phyloP scores from a whole-genome alignment of 2,797 vertebrate species.

The Linurgus olivaceus region DNA sequence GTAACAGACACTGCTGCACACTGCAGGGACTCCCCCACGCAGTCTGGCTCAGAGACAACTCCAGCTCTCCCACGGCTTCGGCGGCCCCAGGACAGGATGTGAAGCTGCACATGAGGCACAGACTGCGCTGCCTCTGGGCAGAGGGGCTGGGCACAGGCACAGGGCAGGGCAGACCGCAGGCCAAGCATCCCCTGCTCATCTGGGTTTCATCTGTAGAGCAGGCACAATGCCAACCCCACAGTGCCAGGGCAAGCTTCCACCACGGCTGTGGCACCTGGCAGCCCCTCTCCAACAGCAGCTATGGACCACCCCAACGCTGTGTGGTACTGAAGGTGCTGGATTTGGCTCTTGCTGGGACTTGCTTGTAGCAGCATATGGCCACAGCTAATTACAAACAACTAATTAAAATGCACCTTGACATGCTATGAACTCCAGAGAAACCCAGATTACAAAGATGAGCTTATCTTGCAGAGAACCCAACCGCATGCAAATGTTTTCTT shows the following conservation, averaged over 20 bases:
- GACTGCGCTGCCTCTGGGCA: rapidly evolving
- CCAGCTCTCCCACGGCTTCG: not conserved
- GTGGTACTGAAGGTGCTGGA: not conserved
- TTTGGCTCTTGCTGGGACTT: not conserved
- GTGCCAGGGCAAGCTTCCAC: not conserved
- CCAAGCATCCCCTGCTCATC: not conserved
- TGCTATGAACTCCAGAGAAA: not conserved
- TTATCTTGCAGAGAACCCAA: not conserved
- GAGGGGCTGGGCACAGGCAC: too few relatives aligned
- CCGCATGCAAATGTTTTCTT: not conserved
- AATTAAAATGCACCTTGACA: not conserved
- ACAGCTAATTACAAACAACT: not conserved
- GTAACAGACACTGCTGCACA: not conserved
- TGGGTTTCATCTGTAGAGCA: not conserved
- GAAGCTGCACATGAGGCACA: not conserved
- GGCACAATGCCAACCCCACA: not conserved
- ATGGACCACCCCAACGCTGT: rapidly evolving
- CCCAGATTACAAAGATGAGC: not conserved
- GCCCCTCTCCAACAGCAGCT: not conserved
- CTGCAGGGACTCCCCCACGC: rapidly evolving
- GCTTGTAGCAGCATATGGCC: not conserved
- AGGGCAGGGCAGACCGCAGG: not conserved
- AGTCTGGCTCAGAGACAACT: not conserved
- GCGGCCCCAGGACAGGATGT: rapidly evolving
- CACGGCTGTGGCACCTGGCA: rapidly evolving